These are phyloP conservation scores for Enteromius radiatus DNA, from an alignment of 2,797 vertebrate species.

Conservation along the genomic window DNA sequence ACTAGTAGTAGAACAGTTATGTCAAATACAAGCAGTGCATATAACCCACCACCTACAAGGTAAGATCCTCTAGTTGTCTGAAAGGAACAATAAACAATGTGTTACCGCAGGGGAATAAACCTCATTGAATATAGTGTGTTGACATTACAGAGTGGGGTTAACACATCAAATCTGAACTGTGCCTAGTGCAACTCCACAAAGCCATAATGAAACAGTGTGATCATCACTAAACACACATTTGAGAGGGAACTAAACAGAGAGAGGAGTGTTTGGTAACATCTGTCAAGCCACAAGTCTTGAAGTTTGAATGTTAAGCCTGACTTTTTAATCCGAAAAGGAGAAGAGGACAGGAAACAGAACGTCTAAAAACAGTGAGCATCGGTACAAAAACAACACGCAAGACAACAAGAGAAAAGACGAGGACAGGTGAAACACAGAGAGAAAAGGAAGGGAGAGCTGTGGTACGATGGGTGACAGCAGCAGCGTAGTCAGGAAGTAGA, in stretches of 20 bases:
- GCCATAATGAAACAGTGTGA: slow-evolving; percentile 1
- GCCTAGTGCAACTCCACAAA: slow-evolving; percentile 8
- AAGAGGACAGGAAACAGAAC: not conserved
- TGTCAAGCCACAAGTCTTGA: not conserved
- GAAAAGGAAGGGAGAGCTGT: slow-evolving; percentile 1
- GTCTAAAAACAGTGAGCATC: slow-evolving; percentile 23
- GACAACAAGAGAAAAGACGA: slow-evolving; percentile 21
- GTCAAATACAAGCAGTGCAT: slow-evolving; percentile 44
- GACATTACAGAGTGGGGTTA: no score
- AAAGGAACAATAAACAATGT: slow-evolving; percentile 48
- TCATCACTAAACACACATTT: not conserved
- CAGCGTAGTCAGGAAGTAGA: slow-evolving; percentile 22
- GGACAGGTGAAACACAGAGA: slow-evolving; percentile 32
- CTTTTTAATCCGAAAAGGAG: slow-evolving; percentile 4
- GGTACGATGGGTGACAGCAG: slow-evolving; percentile 25
- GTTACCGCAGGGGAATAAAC: slow-evolving; percentile 31
- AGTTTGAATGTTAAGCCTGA: not conserved
- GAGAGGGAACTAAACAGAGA: slow-evolving; percentile 27
- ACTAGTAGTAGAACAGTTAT: slow-evolving; percentile 25
- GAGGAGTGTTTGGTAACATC: not conserved
- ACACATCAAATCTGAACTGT: slow-evolving; percentile 6
- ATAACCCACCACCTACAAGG: slow-evolving; percentile 78
- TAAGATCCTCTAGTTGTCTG: slow-evolving; percentile 74
- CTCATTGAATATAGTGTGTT: slow-evolving; percentile 58
- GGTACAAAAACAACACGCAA: slow-evolving; percentile 34